Evolutionary conservation across 1,140 invertebrate genomes (phyloP), one percentile per base, ranked within the genome.

Genomic region (Camponotus pennsylvanicus): DNA sequence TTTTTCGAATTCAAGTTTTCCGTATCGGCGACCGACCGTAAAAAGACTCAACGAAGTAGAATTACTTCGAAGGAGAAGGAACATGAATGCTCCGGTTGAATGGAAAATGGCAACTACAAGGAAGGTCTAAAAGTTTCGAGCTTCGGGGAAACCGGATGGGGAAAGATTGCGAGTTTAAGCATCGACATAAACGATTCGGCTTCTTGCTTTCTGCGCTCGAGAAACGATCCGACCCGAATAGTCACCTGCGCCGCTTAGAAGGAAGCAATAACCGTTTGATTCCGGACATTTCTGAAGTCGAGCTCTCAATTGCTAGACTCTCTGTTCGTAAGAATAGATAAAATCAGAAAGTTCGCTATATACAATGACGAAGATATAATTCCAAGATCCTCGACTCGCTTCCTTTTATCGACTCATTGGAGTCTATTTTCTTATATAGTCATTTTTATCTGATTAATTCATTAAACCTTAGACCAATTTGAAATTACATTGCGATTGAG

Each of bases 251-350:
- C 66, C 52, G 21, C 34, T 83, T 70, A 83, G 69, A 75, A 75
- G 57, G 42, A 61, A 83, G 69, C 79, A 83, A 83, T 83, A 83
- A 83, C 45, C 79, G 79, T 83, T 80, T 63, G 79, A 83, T 73
- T 73, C 69, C n/a, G 40, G 55, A 69, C 55, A n/a, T 83, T 73
- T 83, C 55, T 45, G 27, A 34, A 21, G n/a, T 67, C 15, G 49
- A 40, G 49, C 15, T 57, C 49, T 42, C 21, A 9, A 80, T 70
- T 70, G 27, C 52, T 32, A 63, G n/a, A 70, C 0, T 5, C 9
- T 70, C 40, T 40, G 64, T 69, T 80, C 64, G 76, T 21, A 69
- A 80, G 9, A 70, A 80, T 21, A 13, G 13, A 40, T 27, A 69
- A 37, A n/a, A 80, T 69, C 49, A 27, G 64, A 21, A 78, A n/a